phyloP scores from a whole-genome alignment of 2,113 vertebrate genomes.

The Anoura caudifer region DNA sequence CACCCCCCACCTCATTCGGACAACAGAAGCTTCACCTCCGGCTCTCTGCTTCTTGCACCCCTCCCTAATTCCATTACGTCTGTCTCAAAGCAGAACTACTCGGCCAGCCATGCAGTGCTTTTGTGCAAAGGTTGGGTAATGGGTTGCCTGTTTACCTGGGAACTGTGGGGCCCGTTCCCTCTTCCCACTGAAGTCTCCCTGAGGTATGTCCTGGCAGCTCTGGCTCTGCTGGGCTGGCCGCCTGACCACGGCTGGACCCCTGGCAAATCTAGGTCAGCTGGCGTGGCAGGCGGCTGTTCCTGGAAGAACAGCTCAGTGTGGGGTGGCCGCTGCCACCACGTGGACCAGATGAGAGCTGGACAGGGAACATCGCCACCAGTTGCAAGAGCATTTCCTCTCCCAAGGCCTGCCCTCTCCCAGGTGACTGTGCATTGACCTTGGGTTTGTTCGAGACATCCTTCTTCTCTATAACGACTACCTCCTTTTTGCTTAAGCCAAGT shows the following conservation, averaged over 20 bases:
- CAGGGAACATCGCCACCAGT: accelerated
- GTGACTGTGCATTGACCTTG: not conserved
- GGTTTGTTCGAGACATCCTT: not conserved
- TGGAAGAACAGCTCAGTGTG: not conserved
- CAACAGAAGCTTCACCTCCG: not conserved
- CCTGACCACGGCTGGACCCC: not conserved
- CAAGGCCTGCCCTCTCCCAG: not conserved
- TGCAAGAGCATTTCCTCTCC: accelerated
- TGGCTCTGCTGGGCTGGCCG: not conserved
- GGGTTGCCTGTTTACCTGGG: not conserved
- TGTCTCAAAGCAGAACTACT: not conserved
- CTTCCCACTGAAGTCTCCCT: not conserved
- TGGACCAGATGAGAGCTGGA: too few species aligned
- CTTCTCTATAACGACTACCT: not conserved
- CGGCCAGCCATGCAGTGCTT: not conserved
- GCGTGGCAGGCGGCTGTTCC: not conserved
- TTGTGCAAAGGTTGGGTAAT: not conserved
- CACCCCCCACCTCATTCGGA: not conserved
- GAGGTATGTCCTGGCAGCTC: not conserved
- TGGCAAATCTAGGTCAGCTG: not conserved
- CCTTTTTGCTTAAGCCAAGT: not conserved
- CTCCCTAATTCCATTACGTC: not conserved
- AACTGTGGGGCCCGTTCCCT: not conserved
- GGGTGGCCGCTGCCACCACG: accelerated
- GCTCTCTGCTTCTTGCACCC: not conserved